Conservation (phyloP, 2,113 vertebrate species). For the Tragelaphus buxtoni region DNA sequence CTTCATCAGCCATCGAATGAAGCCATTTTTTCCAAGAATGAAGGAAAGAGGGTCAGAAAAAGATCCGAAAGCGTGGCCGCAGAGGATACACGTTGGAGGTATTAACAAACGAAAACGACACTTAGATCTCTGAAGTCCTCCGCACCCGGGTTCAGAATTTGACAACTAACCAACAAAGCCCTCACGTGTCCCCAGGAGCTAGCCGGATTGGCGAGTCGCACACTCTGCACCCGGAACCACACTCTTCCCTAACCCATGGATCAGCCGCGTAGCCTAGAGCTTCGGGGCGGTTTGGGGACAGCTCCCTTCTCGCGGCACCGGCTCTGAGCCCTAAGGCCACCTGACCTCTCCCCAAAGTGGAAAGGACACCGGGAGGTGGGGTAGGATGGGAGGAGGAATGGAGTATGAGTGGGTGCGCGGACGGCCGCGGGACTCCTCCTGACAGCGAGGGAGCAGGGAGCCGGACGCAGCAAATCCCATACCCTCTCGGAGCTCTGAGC, state of each 20-base stretch:
- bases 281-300: neutral
- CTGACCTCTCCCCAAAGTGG: neutral
- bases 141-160: neutral
- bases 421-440: neutral
- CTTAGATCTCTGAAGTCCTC: neutral
- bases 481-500: neutral
- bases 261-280: neutral
- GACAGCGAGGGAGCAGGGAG: neutral
- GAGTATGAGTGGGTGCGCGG: neutral
- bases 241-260: accelerated
- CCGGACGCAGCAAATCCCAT: neutral
- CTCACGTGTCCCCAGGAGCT: neutral
- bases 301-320: neutral
- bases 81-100: neutral
- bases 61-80: neutral
- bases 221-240: neutral
- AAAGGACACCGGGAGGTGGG: accelerated
- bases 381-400: neutral
- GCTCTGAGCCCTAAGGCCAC: neutral
- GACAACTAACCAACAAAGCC: neutral
- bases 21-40: neutral
- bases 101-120: neutral
- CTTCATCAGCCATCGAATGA: no score
- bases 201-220: neutral
- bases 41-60: neutral